Evolutionary conservation across 2,113 vertebrate species (phyloP), one percentile per base, ranked within the genome.

Genomic region (Oreochromis spilurus): DNA sequence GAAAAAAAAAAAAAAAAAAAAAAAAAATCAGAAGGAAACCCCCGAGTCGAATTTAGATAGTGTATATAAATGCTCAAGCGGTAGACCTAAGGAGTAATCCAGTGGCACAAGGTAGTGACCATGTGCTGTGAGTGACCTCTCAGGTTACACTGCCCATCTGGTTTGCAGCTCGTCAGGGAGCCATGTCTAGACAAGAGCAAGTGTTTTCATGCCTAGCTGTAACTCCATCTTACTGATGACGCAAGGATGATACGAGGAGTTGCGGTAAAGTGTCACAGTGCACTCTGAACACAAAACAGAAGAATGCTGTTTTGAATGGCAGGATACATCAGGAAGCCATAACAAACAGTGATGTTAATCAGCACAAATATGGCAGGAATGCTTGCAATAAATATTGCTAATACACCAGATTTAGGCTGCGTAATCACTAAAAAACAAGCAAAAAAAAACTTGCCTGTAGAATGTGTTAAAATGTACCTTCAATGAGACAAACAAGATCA

Each of bases 111-210:
- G 31, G 48, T 26, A 60, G 21, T 60, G 70, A 81, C 72, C 81
- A 38, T 83, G 79, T 91, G 83, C 84, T 52, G 36, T 58, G 57
- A 81, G 50, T 11, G 78, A 78, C 40, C 38, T 89, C 86, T 91
- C 83, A 72, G 48, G 58, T 92, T 83, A 85, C 84, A 82, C 4
- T 55, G 9, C 5, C 55, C 16, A 50, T 88, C 81, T 88, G 54
- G 81, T 84, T 72, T 53, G 40, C 40, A 29, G 29, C 84, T 75
- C 6, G 52, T 62, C 53, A 84, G 34, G 10, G 81, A 81, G 29
- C 6, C 43, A 11, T 16, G 50, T 84, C 48, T 79, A 89, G 31
- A 83, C 48, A 82, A 62, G 12, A 45, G 38, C 19, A 38, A 67
- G 57, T 36, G 26, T 19, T 40, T 80, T 77, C 13, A 79, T 50